These are phyloP conservation scores for Ceramica pisi DNA, from an alignment of 2,888 invertebrate species.

Conservation along the genomic window DNA sequence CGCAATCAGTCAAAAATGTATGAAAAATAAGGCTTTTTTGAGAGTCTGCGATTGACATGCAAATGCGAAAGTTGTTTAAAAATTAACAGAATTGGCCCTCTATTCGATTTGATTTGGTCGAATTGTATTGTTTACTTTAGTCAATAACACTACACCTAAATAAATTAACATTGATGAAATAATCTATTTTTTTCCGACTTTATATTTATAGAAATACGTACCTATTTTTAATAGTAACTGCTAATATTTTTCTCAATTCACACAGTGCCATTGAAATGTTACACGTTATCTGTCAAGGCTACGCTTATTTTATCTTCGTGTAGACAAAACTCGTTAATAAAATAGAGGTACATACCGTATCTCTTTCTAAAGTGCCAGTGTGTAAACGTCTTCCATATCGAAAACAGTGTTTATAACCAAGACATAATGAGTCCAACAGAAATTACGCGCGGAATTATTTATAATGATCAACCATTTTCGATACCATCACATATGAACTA, in stretches of 20 bases:
- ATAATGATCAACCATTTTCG: conserved; percentile 69
- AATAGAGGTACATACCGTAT: conserved; percentile 7
- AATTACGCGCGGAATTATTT: conserved; percentile 66
- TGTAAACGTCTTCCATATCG: conserved; percentile 14
- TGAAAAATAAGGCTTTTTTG: no score
- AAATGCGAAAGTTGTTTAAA: no score
- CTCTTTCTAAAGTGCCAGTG: neutral
- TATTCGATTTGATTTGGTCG: no score
- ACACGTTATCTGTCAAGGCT: conserved; percentile 43
- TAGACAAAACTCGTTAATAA: conserved; percentile 1
- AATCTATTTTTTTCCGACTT: no score
- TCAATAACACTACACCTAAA: no score
- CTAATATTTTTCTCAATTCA: neutral
- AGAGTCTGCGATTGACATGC: no score
- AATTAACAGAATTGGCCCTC: no score
- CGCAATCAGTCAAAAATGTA: no score
- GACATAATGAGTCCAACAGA: conserved; percentile 43
- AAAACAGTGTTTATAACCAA: conserved; percentile 17
- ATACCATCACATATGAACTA: conserved; percentile 78
- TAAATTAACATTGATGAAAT: no score
- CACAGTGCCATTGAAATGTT: neutral
- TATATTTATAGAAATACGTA: no score
- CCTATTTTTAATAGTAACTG: no score
- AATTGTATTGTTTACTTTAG: no score
- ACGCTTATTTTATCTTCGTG: conserved; percentile 20